Base-by-base conservation (phyloP, 2,888 invertebrate genomes). In the Galerucella pusilla region DNA sequence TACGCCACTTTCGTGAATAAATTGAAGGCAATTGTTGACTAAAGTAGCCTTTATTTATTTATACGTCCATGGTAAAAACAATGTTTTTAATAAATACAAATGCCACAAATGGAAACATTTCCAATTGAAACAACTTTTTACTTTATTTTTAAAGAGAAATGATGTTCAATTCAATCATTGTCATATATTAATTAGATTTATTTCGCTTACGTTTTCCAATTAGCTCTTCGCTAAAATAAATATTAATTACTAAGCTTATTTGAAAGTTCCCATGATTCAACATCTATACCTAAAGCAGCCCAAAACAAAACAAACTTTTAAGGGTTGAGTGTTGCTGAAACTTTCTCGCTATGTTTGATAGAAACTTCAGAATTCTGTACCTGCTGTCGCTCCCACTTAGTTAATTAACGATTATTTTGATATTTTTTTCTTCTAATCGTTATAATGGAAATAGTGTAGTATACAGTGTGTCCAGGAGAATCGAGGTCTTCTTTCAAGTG, bases 231-330 rank as follows among this genome's bases (percentile, higher is more conserved):
- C 25, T 35, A 14, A 28, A 49, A 66, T 66, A 49, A 66, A 49
- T 65, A 65, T 66, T 66, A 66, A 66, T 66, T 66, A 52, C 25
- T 25, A 20, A 52, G 49, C 25, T 10, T 49, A 66, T 49, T 6
- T n/a, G 49, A 25, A 25, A 66, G 11, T 25, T 66, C 7, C n/a
- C 66, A 28, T 20, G 10, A 66, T 46, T 66, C 66, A 54, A 67
- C 9, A 54, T 54, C 28, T 16, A 67, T 54, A 20, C 20, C 20
- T 20, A n/a, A 54, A 54, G 54, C 2, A 54, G 54, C 52, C 28
- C 52, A 28, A 28, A 49, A 52, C 20, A 16, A 64, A 66, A 66
- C 49, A 49, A 66, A 64, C 65, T 66, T 66, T 66, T 20, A 11
- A 20, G 28, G 57, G 16, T 20, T 9, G 16, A 11, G 20, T 9